phyloP scores from a whole-genome alignment of 1,140 invertebrate genomes.

The Euura lappo region DNA sequence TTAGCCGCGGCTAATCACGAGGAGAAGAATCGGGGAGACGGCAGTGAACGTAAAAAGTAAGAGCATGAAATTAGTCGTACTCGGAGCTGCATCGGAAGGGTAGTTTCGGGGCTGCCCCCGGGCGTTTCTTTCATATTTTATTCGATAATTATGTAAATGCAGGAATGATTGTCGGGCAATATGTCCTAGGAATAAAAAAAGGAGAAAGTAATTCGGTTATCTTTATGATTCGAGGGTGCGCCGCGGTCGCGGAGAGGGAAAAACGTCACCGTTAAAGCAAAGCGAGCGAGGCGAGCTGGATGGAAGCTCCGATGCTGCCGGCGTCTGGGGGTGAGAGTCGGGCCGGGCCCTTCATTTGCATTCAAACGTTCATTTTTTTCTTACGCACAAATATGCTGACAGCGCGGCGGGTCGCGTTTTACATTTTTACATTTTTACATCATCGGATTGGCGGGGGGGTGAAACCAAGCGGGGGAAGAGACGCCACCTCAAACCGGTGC shows the following conservation, averaged over 20 bases:
- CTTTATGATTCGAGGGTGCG: slow-evolving; percentile 51
- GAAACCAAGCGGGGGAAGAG: neutral
- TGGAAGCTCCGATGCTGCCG: slow-evolving; percentile 26
- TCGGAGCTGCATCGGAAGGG: neutral
- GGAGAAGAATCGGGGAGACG: slow-evolving; percentile 23
- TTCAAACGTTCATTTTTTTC: slow-evolving; percentile 48
- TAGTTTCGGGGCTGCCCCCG: slow-evolving; percentile 11
- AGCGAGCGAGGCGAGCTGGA: neutral
- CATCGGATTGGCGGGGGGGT: neutral
- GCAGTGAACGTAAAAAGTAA: slow-evolving; percentile 28
- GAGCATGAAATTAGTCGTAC: slow-evolving; percentile 49
- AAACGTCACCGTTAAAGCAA: neutral
- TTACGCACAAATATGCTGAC: slow-evolving; percentile 51
- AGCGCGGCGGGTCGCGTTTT: slow-evolving; percentile 48
- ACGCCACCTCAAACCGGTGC: too few relatives aligned
- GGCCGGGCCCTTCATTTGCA: slow-evolving; percentile 56
- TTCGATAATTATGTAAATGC: slow-evolving; percentile 62
- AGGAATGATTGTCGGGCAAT: slow-evolving; percentile 59
- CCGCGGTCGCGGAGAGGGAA: slow-evolving; percentile 15
- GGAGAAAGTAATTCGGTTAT: slow-evolving; percentile 56
- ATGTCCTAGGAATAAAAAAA: slow-evolving; percentile 56
- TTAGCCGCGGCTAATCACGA: slow-evolving; percentile 42
- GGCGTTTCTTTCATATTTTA: slow-evolving; percentile 42
- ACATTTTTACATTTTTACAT: slow-evolving; percentile 43
- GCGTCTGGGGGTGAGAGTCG: slow-evolving; percentile 24